Conservation (phyloP, 2,888 invertebrate genomes). For the Trileptium ribeirensis region DNA sequence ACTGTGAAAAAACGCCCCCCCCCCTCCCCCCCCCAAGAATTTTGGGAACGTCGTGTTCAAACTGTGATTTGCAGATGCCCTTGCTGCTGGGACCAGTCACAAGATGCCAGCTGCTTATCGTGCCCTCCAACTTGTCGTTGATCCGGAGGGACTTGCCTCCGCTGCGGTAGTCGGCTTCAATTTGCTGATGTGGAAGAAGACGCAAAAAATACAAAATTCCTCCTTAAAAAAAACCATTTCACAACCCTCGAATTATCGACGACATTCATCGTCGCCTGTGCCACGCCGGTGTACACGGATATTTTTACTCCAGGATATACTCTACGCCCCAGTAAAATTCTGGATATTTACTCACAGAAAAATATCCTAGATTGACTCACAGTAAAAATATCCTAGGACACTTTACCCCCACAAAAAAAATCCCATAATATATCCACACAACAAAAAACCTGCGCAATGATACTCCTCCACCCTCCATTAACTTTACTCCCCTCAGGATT, state of each 20-base stretch:
- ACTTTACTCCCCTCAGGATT: too few species aligned
- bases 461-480: too few species aligned
- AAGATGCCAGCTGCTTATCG: not conserved
- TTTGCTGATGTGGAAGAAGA: not conserved
- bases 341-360: too few species aligned
- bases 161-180: conserved; percentile 2
- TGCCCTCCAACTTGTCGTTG: not conserved
- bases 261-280: not conserved
- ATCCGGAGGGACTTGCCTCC: not conserved
- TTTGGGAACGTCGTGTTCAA: not conserved
- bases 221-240: not conserved
- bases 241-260: not conserved
- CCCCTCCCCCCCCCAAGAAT: not conserved
- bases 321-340: too few species aligned
- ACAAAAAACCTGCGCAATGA: too few species aligned
- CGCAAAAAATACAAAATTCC: not conserved
- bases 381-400: too few species aligned
- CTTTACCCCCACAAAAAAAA: too few species aligned
- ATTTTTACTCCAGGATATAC: too few species aligned
- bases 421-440: too few species aligned
- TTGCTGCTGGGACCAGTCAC: not conserved
- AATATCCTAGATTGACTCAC: too few species aligned
- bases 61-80: not conserved
- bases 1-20: too few species aligned
- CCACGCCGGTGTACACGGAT: too few species aligned